Base-by-base conservation (phyloP, 2,888 invertebrate genomes). In the Rhabditoides inermis region DNA sequence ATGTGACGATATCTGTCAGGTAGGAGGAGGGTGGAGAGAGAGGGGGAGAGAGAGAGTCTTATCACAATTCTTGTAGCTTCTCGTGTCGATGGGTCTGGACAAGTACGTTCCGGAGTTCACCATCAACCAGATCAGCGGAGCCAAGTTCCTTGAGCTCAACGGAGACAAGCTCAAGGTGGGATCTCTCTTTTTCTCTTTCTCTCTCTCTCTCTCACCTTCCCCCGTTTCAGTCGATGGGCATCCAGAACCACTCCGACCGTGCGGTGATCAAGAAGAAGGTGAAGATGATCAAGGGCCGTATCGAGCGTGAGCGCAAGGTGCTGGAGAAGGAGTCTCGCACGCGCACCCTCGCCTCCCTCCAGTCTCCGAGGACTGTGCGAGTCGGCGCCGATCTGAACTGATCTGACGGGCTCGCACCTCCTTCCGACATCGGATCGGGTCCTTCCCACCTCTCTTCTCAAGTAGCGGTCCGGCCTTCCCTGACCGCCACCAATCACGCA, bases 121-220 rank as follows among this genome's bases (percentile, higher is more conserved):
- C 49, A 87, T 88, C 70, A 85, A 88, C 70, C 86, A 87, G 75
- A 86, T 95, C 49, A 88, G 88, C 78, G 95, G 95, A 22, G 83
- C 84, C 32, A 85, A 88, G 49, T 82, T 95, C 52, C 81, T 95
- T 42, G 85, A 87, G 60, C 82, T 95, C 50, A 90, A 91, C 76
- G 88, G 90, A 0, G 85, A 88, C 53, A 90, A 90, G 79, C 84
- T 95, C 62, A 95, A 94, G 78, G 81, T 81, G 26, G 2, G 32
- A 18, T 22, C 23, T 28, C 26, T 25, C n/a, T 23, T 28, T 25
- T 36, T 28, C 30, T 18, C 7, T 12, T 51, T 37, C 15, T 35
- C 12, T 32, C 22, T 23, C 22, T n/a, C 35, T 23, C 15, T 2
- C 10, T 15, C 15, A 46, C 30, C 18, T 20, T 28, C 3, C 4